Evolutionary conservation across 2,888 invertebrate genomes (phyloP), one percentile per base, ranked within the genome.

Genomic region (Busseola fusca): DNA sequence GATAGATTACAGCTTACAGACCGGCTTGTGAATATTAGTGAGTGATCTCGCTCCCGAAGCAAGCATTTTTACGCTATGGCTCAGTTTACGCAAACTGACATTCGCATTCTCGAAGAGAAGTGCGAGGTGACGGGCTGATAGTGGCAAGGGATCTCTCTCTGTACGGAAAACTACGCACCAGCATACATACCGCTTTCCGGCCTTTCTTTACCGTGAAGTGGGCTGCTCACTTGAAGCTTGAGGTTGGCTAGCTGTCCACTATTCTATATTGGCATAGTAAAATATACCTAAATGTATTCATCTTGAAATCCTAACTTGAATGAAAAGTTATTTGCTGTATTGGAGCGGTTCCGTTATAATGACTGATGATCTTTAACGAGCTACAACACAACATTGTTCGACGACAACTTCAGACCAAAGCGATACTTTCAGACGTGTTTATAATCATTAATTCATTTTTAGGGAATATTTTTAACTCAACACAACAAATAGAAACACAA

Each of bases 401-500:
- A 7, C 9, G 7, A 54, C 30, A 56, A 10, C 10, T 21, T 18
- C 1, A 56, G 18, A 56, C 56, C 30, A 56, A 56, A 30, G 21
- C 10, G 10, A 10, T 21, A 21, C 21, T 21, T 56, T 30, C 10
- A 56, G 56, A 30, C 0, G 30, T 30, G 30, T 21, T 14, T 5
- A 27, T 16, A 58, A 37, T 5, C 4, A 12, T 25, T 7, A 34
- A 34, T 37, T 37, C 14, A 3, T 25, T 40, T 27, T 30, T 9
- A 18, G 1, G 16, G 30, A 25, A 3, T 6, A 30, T 30, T 52
- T 72, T 65, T 7, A 40, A 12, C 21, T 42, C 48, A 42, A 3
- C 21, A 65, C 45, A 30, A 54, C 12, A 56, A 48, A 73, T 10
- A 30, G 9, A 40, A 71, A 72, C 21, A 42, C 10, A 7, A 45